Base-by-base conservation (phyloP, 2,888 invertebrate genomes). In the Carpatolechia fugitivella region DNA sequence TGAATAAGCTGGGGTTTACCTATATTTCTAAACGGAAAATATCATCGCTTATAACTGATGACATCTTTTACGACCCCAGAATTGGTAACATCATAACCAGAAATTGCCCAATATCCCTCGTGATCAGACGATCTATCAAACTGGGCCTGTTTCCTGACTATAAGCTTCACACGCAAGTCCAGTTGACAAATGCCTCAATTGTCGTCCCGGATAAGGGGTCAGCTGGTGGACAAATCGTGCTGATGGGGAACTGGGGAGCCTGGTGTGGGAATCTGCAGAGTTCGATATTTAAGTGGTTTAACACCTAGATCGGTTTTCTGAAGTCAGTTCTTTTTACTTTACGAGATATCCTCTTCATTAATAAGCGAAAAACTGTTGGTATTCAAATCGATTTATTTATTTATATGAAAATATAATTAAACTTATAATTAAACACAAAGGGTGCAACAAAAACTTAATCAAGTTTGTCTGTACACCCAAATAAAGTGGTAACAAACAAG, bases 171-270 rank as follows among this genome's bases (percentile, higher is more conserved):
- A 49, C 49, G 49, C 49, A 18, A 2, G 65, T 59, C 63, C 58
- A 64, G 64, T 68, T 83, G 84, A 86, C 80, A 82, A 82, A 85
- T 83, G 78, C 73, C 79, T 78, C 84, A 82, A 84, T 85, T 78
- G 78, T 68, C 59, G 63, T 69, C 66, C 72, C 79, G 81, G 80
- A 80, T 71, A 75, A 58, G 66, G 66, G 76, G 76, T 72, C 74
- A 71, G 66, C 63, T 62, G 60, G 60, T 70, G 66, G 74, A 79
- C 76, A 77, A 76, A 82, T 79, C 70, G 75, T 62, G 61, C 70
- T 73, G 11, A 1, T 41, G 40, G 77, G 69, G 78, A 73, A 56
- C 4, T 41, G 40, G 77, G 69, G 78, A 73, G 56, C 60, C 60
- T 53, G 59, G 59, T 41, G 50, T 47, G 44, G 52, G 33, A 18